These are phyloP conservation scores for Spisula solida DNA, from an alignment of 2,888 invertebrate species.

Conservation along the genomic window DNA sequence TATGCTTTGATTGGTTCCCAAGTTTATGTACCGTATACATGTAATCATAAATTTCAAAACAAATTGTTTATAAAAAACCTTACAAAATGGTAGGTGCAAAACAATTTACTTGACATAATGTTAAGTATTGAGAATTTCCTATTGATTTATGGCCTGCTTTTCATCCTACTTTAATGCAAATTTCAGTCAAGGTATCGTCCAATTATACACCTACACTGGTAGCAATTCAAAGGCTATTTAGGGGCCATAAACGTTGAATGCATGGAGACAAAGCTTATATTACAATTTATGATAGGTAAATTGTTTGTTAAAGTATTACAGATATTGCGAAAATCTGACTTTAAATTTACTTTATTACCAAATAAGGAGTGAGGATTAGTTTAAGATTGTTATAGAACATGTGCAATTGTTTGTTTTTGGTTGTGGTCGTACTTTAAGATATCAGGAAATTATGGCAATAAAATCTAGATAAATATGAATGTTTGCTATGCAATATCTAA, in stretches of 20 bases:
- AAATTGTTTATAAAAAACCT: too few relatives aligned
- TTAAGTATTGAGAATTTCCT: background rate
- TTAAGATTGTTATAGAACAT: background rate
- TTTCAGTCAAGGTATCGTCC: background rate
- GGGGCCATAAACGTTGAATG: background rate
- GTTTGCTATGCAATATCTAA: background rate
- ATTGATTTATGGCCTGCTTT: background rate
- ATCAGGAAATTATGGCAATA: background rate
- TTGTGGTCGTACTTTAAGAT: background rate
- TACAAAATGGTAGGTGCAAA: too few relatives aligned
- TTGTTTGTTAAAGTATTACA: background rate
- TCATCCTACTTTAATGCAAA: background rate
- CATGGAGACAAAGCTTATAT: background rate
- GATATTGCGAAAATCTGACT: background rate
- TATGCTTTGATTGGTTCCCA: background rate
- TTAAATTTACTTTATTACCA: background rate
- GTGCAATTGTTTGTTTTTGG: background rate
- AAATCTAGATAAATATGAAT: background rate
- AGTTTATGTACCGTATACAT: background rate
- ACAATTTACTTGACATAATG: too few relatives aligned
- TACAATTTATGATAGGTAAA: background rate
- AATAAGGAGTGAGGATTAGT: background rate
- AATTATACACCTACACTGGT: background rate
- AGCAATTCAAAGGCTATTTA: conserved; percentile 11
- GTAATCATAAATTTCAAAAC: too few relatives aligned